Evolutionary conservation across 2,797 vertebrate genomes (phyloP).

Genomic region (Sebastes nivosus): DNA sequence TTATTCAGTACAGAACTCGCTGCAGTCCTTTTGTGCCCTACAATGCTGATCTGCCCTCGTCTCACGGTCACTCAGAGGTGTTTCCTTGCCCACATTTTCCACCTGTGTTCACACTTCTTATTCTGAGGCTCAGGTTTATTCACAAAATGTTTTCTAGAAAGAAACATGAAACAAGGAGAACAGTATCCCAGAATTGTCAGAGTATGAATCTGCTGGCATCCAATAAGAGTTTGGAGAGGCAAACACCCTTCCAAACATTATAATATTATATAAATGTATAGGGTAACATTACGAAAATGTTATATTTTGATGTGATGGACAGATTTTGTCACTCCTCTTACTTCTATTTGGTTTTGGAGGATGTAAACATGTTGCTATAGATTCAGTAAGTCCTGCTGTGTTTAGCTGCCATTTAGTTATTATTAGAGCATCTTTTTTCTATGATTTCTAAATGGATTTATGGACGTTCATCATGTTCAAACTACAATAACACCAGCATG

Average conservation of each 20-base stretch:
- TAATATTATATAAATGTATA: background rate
- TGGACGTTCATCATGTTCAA: background rate
- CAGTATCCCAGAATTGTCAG: no score
- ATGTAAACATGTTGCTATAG: background rate
- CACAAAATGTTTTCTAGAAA: background rate
- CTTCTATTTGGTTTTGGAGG: background rate
- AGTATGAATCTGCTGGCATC: background rate
- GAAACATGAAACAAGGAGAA: background rate
- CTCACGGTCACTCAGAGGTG: conserved; percentile 1
- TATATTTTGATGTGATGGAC: no score
- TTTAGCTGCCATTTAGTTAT: background rate
- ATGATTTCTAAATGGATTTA: background rate
- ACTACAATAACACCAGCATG: background rate
- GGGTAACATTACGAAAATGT: no score
- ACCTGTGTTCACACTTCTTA: conserved; percentile 11
- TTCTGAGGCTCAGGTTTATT: background rate
- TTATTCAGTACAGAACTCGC: conserved; percentile 49
- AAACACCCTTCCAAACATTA: background rate
- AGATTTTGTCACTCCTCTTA: no score
- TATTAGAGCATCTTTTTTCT: background rate
- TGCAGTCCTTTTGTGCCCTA: conserved; percentile 29
- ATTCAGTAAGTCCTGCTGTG: background rate
- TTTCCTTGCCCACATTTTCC: conserved; percentile 31
- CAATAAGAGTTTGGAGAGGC: background rate
- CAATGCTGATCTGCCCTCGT: conserved; percentile 11